These are phyloP conservation scores for Branchipolynoe longqiensis DNA, from an alignment of 2,888 invertebrate genomes.

Conservation along the genomic window DNA sequence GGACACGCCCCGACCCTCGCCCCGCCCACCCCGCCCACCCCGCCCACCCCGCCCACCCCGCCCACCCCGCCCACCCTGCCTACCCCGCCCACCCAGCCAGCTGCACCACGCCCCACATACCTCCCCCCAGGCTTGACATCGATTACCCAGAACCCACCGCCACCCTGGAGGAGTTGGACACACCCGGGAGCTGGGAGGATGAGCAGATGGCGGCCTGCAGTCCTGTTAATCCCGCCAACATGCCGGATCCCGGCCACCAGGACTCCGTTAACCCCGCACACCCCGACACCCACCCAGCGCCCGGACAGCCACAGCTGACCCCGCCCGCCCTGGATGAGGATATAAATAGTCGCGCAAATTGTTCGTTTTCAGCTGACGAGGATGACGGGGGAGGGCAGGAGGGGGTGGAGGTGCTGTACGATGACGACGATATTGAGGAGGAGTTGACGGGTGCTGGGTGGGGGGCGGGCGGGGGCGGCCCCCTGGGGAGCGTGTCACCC, in stretches of 20 bases:
- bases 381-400: no score
- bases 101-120: no score
- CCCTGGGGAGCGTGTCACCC: no score
- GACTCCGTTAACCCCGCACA: neutral
- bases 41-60: neutral
- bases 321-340: no score
- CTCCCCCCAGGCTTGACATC: neutral
- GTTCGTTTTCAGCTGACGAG: no score
- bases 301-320: neutral
- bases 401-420: neutral
- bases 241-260: neutral
- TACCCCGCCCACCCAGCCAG: neutral
- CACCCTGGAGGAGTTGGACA: neutral
- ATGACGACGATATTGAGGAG: conserved; percentile 7
- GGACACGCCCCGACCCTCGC: neutral
- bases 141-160: conserved; percentile 36
- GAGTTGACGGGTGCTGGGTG: conserved; percentile 10
- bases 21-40: neutral
- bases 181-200: no score
- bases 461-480: no score
- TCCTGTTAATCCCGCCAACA: neutral
- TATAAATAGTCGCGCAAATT: no score
- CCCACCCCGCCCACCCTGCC: neutral
- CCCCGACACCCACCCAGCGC: neutral
- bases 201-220: no score